A percentile compares a stretch with the other conserved stretches of the same genome.
These are phyloP conservation scores for Ypsolopha sequella DNA, from an alignment of 2,888 invertebrate genomes.

Conservation along the genomic window DNA sequence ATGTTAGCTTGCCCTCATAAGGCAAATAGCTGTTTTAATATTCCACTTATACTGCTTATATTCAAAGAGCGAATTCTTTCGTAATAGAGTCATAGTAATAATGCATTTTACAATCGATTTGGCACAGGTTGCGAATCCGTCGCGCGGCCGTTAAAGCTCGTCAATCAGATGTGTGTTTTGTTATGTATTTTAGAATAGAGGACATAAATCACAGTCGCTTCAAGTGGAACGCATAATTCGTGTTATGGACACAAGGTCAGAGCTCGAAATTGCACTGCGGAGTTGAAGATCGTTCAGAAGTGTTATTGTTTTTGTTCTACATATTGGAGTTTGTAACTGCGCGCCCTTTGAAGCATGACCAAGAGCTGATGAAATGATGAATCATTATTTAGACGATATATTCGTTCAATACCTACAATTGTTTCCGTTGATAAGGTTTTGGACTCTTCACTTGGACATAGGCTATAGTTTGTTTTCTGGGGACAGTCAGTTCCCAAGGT, in stretches of 20 bases:
- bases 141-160: not conserved
- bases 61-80: not conserved
- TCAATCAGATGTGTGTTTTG: slow-evolving; percentile 8
- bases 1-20: slow-evolving; percentile 47
- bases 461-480: too few relatives aligned
- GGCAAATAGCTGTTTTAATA: slow-evolving; percentile 34
- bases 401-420: too few relatives aligned
- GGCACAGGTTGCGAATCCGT: slow-evolving; percentile 1
- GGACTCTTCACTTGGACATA: too few relatives aligned
- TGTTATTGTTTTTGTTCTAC: too few relatives aligned
- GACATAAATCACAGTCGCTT: slow-evolving; percentile 35
- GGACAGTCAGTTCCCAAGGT: too few relatives aligned
- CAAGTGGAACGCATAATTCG: slow-evolving; percentile 30
- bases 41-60: slow-evolving; percentile 15
- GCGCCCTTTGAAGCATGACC: too few relatives aligned
- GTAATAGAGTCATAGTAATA: not conserved
- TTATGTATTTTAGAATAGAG: slow-evolving; percentile 29
- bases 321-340: too few relatives aligned
- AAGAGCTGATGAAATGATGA: too few relatives aligned
- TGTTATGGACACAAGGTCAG: slow-evolving; percentile 1
- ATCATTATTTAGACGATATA: too few relatives aligned
- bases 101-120: slow-evolving; percentile 3
- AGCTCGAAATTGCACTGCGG: too few relatives aligned
- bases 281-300: too few relatives aligned
- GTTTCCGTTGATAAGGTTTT: too few relatives aligned